Evolutionary conservation across 2,888 invertebrate species (phyloP).

Genomic region (Eupithecia centaureata): DNA sequence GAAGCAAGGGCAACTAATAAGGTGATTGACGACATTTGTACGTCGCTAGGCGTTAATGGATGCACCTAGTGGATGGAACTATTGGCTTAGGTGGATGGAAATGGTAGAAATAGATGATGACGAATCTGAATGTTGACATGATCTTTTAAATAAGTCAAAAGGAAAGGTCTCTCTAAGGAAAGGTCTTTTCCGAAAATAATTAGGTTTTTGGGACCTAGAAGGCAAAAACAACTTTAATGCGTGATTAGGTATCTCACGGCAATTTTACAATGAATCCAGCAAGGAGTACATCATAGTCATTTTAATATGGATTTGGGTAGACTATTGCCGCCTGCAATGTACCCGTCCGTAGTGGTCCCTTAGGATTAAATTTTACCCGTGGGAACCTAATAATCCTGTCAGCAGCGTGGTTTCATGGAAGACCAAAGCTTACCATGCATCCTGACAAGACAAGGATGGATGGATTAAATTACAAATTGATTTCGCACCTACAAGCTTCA

Average conservation of each 20-base stretch:
- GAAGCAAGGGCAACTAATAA: background rate
- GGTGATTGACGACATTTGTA: background rate
- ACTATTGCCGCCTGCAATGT: background rate
- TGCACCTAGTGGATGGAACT: background rate
- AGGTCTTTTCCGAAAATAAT: background rate
- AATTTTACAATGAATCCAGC: background rate
- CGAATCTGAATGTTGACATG: background rate
- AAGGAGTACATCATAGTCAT: background rate
- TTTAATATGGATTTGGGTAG: background rate
- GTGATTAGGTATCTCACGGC: background rate
- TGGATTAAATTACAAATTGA: constrained; percentile 35
- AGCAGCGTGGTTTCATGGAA: background rate
- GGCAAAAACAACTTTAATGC: background rate
- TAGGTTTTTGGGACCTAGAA: background rate
- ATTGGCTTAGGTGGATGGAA: too few species aligned
- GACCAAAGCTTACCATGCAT: constrained; percentile 16
- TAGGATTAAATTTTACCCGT: constrained; percentile 10
- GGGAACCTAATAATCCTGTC: constrained; percentile 13
- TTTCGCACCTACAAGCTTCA: constrained; percentile 30
- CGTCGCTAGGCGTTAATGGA: background rate
- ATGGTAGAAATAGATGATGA: background rate
- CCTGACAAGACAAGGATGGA: constrained; percentile 17
- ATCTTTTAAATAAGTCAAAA: background rate
- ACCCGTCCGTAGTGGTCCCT: background rate
- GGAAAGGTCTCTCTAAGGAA: background rate